Evolutionary conservation across 2,113 vertebrate genomes (phyloP), one percentile per base, ranked within the genome.

Genomic region (Stictonetta naevosa): DNA sequence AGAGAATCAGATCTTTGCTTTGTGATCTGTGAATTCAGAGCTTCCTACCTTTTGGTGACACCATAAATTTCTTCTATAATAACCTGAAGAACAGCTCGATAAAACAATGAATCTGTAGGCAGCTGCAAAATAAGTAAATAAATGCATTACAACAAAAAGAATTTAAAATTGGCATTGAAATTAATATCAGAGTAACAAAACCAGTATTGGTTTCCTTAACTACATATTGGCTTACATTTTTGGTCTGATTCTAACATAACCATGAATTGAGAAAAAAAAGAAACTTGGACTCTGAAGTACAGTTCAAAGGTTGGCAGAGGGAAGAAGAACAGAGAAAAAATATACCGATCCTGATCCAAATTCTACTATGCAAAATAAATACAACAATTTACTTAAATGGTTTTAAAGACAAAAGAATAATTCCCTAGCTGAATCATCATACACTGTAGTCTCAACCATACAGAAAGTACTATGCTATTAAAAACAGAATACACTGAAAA

Each of bases 81-180:
- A 86, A 99, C 99, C 67, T 99, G 99, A 76, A 99, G 98, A 53
- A 99, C 98, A 9, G 99, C 99, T 94, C 99, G 98, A 97, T 98
- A 99, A 97, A 99, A 99, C 92, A 99, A 96, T 46, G 99, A 99
- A 95, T 99, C 98, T 90, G 98, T 98, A 90, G 99, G 98, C 81
- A 99, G 98, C 99, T 99, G 98, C 19, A 95, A 97, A 94, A 69
- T 74, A 26, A 92, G 26, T 25, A 52, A 55, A 94, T 91, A 52
- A 55, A 48, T 48, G 20, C 46, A 94, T 91, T 69, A 96, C 28
- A 71, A 96, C 12, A 95, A 46, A 33, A 97, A 81, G 77, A 86
- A 88, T 69, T 91, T 90, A 66, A 93, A 97, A 82, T 7, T 77
- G 76, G 38, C 78, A 94, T 31, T 33, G 83, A 83, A 92, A 94